Base-by-base conservation (phyloP, 2,888 invertebrate genomes). In the Nymphalis urticae region DNA sequence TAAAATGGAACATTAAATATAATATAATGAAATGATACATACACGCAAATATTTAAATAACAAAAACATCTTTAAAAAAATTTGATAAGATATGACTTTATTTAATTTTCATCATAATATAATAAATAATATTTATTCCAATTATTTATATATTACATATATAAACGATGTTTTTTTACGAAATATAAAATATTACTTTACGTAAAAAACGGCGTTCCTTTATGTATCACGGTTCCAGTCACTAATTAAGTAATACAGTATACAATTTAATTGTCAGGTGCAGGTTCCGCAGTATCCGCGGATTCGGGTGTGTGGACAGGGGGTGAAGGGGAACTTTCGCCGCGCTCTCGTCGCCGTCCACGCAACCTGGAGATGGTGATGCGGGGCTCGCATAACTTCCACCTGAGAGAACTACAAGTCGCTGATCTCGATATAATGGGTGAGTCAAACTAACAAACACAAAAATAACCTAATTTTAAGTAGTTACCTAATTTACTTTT, bases 321-420 rank as follows among this genome's bases (percentile, higher is more conserved):
- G 16, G 90, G 89, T 1, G 92, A 89, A 24, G 86, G 83, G 4
- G 91, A 89, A 5, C 78, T 83, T n/a, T 92, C 92, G 0, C 92
- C 92, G 8, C 83, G 81, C 70, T 79, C 87, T 60, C 87, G 89
- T 21, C 86, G 93, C 9, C 94, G 95, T 71, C 95, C 95, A 0
- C 92, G 96, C 62, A 95, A 95, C 82, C 86, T 96, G 54, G 95
- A 96, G 84, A 95, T 96, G 94, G 94, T 96, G 48, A 95, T 96
- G 87, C 94, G 93, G 53, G 95, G 95, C 59, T 92, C 95, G 0
- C 95, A 96, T 79, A 95, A 94, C 75, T 97, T 97, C 85, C 96
- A 97, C 75, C 95, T 97, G 3, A 89, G 95, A 42, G 96, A 97
- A 79, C 87, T 95, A 62, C 92, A 92, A 73, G 86, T 86, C 69